Evolutionary conservation across 1,140 invertebrate genomes (phyloP).

Genomic region (Triops cancriformis): DNA sequence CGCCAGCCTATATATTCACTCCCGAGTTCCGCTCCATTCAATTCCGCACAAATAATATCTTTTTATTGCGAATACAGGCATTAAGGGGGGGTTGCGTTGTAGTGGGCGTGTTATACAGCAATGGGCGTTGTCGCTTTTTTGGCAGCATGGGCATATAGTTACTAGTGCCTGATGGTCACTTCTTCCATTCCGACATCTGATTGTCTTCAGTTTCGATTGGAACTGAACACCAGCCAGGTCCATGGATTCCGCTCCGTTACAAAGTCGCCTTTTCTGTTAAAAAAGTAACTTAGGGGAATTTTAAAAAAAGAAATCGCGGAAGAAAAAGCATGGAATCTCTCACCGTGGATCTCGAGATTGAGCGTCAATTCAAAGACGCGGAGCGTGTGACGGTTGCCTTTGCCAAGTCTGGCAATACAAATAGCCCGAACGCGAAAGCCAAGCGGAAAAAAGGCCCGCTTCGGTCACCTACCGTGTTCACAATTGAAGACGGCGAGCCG

Average conservation of each 20-base stretch:
- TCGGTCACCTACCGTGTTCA: neutral
- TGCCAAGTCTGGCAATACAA: neutral
- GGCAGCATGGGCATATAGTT: neutral
- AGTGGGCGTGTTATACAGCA: neutral
- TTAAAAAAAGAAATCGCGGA: neutral
- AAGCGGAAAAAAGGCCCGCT: neutral
- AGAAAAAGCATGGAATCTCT: neutral
- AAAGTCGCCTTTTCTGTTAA: neutral
- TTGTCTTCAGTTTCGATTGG: neutral
- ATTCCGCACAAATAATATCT: neutral
- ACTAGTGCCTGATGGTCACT: neutral
- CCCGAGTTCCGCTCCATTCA: neutral
- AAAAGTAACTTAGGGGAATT: neutral
- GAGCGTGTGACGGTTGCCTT: neutral
- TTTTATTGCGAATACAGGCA: neutral
- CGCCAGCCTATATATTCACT: neutral
- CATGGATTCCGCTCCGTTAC: neutral
- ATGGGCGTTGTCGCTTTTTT: conserved; percentile 13
- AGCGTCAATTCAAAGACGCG: neutral
- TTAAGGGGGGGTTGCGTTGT: neutral
- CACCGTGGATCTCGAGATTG: neutral
- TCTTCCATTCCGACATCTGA: neutral
- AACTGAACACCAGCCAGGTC: conserved; percentile 2
- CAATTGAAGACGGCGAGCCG: neutral
- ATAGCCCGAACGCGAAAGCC: neutral